Evolutionary conservation across 2,113 vertebrate genomes (phyloP), one percentile per base, ranked within the genome.

Genomic region (Tragelaphus imberbis): DNA sequence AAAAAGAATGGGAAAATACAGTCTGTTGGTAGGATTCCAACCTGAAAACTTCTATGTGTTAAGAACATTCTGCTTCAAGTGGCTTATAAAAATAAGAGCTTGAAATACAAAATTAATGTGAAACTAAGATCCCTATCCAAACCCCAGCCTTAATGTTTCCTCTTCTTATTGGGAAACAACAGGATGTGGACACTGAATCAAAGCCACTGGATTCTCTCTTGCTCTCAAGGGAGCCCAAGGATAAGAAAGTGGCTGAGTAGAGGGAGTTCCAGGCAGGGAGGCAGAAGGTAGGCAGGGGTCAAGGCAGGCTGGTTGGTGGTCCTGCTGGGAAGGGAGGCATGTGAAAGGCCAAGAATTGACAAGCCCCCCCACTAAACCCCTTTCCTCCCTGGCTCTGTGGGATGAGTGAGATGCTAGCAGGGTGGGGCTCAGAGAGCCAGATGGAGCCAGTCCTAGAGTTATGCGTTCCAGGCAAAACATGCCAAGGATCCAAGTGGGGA

Each of bases 91-190:
- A 82, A 36, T 79, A 84, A 85, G 44, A 75, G 19, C 92, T 90
- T 71, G 71, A 84, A 94, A 96, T 40, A 84, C 36, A 93, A 23
- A 84, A 94, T 93, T 55, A 88, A 88, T 81, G 61, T 88, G 59
- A 96, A 94, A 68, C 71, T 49, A 90, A 93, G 0, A 2, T 55
- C 59, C 15, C 40, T 88, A 95, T 36, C 71, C 49, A 93, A 95
- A 91, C 4, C 30, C 30, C 40, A 86, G 40, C 13, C 55, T 93
- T 90, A 90, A 88, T 30, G 44, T 84, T 91, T 91, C 80, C 33
- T 93, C 92, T 79, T 53, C 51, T 88, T 82, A 77, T 27, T 77
- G 40, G n/a, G 53, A 71, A 96, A 94, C 27, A 84, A 79, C 51
- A 79, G 51, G 55, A 85, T 86, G 27, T 90, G 36, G 79, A 91